Conservation (phyloP, 2,888 invertebrate genomes). For the Meghimatium bilineatum region DNA sequence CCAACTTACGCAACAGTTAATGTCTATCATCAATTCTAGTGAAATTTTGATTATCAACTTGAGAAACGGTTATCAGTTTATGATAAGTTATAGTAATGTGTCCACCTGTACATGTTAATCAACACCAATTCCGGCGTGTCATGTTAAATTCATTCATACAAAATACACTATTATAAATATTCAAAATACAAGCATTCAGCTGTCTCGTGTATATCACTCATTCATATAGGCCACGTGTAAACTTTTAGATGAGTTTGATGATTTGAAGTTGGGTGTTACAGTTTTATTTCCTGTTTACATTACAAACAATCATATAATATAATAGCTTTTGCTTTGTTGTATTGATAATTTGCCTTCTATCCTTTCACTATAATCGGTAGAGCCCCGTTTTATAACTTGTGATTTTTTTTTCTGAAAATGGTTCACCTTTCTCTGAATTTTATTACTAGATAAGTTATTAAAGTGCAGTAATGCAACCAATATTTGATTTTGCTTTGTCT, state of each 20-base stretch:
- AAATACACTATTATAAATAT: no score
- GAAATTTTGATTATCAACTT: no score
- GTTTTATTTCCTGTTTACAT: not conserved
- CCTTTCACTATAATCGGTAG: slow-evolving; percentile 8
- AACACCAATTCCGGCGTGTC: no score
- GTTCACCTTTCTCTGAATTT: slow-evolving; percentile 18
- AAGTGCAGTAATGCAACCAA: slow-evolving; percentile 34
- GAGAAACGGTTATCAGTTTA: no score
- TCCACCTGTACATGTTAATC: no score
- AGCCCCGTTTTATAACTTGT: slow-evolving; percentile 8
- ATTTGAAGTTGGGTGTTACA: slow-evolving; percentile 2
- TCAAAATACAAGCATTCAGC: not conserved
- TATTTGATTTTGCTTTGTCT: not conserved
- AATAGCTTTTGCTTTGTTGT: slow-evolving; percentile 17
- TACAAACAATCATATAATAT: not conserved
- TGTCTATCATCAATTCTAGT: no score
- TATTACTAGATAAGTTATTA: slow-evolving; percentile 30
- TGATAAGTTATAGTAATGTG: no score
- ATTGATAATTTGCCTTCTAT: slow-evolving; percentile 2
- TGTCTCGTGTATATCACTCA: not conserved
- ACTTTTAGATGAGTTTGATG: not conserved
- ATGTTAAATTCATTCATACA: no score
- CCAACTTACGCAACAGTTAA: no score
- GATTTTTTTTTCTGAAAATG: slow-evolving; percentile 26
- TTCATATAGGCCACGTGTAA: not conserved